Conservation (phyloP, 2,113 vertebrate species). For the Elachura formosa region DNA sequence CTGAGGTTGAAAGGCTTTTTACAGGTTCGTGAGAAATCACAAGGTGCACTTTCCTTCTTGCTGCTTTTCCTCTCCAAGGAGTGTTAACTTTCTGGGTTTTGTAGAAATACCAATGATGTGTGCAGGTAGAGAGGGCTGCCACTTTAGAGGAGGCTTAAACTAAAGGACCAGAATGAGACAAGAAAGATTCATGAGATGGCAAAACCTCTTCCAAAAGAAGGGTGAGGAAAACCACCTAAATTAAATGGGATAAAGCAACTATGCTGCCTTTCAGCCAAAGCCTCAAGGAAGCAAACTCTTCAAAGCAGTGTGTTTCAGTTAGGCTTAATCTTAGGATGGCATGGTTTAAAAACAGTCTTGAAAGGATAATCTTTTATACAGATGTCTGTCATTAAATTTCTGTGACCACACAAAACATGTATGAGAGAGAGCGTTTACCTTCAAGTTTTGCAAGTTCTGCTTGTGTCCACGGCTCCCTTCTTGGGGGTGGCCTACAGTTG, state of each 20-base stretch:
- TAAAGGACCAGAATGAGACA: neutral
- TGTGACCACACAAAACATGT: neutral
- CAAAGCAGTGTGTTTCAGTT: constrained; percentile 31
- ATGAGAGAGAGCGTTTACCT: neutral
- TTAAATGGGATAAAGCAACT: neutral
- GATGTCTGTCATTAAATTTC: neutral
- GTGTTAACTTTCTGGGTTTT: constrained; percentile 3
- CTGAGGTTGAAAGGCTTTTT: neutral
- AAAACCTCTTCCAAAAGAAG: constrained; percentile 14
- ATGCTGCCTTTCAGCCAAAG: constrained; percentile 26
- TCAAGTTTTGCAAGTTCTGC: neutral
- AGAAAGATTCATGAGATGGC: neutral
- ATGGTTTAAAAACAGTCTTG: constrained; percentile 23
- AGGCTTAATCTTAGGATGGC: constrained; percentile 16
- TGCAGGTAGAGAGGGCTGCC: neutral
- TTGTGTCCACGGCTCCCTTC: neutral
- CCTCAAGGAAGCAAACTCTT: constrained; percentile 30
- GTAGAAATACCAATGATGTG: neutral
- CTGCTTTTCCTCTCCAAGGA: constrained; percentile 41
- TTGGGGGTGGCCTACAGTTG: neutral
- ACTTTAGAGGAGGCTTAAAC: neutral
- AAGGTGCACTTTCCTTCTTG: constrained; percentile 58
- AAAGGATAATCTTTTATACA: constrained; percentile 17
- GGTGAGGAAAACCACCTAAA: neutral
- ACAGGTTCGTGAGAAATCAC: constrained; percentile 19